These are phyloP conservation scores for Laticauda laticaudata DNA, from an alignment of 2,113 vertebrate species.

Conservation along the genomic window DNA sequence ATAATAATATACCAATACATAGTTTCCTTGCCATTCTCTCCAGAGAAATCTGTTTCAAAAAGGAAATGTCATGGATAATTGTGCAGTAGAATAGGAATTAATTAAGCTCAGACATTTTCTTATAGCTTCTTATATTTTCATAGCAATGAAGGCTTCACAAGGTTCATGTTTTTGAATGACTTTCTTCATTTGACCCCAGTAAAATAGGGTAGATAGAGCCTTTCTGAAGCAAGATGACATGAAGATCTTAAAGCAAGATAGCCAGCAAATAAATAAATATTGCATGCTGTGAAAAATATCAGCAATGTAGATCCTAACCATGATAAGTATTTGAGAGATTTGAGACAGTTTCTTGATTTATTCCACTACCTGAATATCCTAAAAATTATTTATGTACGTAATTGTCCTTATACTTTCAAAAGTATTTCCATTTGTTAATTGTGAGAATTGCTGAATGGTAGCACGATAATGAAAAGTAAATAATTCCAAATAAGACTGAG, in stretches of 20 bases:
- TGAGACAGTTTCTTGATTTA: not conserved
- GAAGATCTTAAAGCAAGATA: not conserved
- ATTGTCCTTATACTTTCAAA: slow-evolving; percentile 14
- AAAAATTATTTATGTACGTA: not conserved
- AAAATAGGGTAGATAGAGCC: not conserved
- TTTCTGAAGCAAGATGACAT: not conserved
- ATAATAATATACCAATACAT: rapidly evolving
- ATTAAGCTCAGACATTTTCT: not conserved
- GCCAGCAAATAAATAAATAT: not conserved
- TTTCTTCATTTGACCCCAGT: not conserved
- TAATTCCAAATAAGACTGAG: slow-evolving; percentile 15
- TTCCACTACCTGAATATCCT: not conserved
- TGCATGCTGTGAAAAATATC: not conserved
- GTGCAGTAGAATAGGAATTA: not conserved
- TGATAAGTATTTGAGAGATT: not conserved
- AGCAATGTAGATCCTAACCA: not conserved
- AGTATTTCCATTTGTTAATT: slow-evolving; percentile 16
- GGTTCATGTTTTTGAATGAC: not conserved
- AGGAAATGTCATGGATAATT: slow-evolving; percentile 6
- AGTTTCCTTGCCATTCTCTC: not conserved
- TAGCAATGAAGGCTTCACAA: not conserved
- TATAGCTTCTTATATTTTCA: not conserved
- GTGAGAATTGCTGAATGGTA: not conserved
- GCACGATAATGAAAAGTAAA: not conserved
- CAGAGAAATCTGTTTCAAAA: not conserved